These are phyloP conservation scores for Nomada goodeniana DNA, from an alignment of 2,888 invertebrate species.

Conservation along the genomic window DNA sequence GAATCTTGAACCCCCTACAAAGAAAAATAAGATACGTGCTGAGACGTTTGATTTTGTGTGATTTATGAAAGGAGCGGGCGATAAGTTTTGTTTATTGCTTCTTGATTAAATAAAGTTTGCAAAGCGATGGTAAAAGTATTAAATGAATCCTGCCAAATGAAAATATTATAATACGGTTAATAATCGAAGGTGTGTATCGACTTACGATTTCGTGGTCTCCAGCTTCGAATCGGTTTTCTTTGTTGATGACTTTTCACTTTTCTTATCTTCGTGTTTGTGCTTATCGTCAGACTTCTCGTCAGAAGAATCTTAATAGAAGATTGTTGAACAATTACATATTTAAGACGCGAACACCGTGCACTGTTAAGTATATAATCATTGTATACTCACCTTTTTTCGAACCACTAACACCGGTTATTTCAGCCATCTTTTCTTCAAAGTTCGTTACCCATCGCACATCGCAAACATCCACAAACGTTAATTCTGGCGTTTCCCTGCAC, in stretches of 20 bases:
- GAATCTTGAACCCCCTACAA: conserved; percentile 81
- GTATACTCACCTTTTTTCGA: conserved; percentile 81
- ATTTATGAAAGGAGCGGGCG: background rate
- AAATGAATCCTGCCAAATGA: conserved; percentile 11
- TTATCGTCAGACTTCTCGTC: conserved; percentile 74
- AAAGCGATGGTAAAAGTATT: background rate
- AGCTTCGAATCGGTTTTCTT: conserved; percentile 74
- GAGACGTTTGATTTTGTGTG: background rate
- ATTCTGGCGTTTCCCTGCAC: conserved; percentile 84
- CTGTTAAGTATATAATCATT: conserved; percentile 22
- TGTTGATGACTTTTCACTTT: conserved; percentile 71
- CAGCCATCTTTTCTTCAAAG: conserved; percentile 83
- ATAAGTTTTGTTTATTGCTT: background rate
- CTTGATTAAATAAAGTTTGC: background rate
- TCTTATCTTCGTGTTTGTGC: conserved; percentile 76
- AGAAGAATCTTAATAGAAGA: conserved; percentile 66
- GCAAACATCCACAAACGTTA: conserved; percentile 84
- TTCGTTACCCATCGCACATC: conserved; percentile 83
- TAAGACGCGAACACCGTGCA: background rate
- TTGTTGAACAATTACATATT: conserved; percentile 37
- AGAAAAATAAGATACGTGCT: conserved; percentile 29
- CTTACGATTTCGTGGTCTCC: conserved; percentile 78
- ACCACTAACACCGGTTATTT: conserved; percentile 73
- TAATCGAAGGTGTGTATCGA: conserved; percentile 34
- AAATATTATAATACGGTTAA: background rate